Conservation (phyloP, 2,888 invertebrate genomes). For the Belgica antarctica region DNA sequence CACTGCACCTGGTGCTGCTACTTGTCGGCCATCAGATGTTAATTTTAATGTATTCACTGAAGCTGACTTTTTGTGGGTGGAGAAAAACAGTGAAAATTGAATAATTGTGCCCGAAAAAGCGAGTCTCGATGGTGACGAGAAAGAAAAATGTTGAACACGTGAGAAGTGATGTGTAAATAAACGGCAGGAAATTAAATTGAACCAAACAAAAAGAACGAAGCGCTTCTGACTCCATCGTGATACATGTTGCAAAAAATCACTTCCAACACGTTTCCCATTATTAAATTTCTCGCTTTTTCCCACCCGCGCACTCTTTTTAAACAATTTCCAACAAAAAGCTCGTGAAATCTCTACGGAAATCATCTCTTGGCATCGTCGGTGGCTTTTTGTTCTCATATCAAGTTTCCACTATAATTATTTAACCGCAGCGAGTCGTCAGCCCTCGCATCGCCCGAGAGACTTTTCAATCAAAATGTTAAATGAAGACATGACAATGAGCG, state of each 20-base stretch:
- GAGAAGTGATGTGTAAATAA: slow-evolving; percentile 35
- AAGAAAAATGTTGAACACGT: not conserved
- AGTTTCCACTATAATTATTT: slow-evolving; percentile 40
- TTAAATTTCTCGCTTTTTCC: slow-evolving; percentile 23
- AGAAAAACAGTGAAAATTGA: not conserved
- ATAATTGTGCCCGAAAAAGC: not conserved
- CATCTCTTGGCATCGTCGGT: not conserved
- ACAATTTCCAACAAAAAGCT: not conserved
- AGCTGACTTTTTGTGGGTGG: not conserved
- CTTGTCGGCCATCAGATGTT: not conserved
- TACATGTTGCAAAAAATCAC: not conserved
- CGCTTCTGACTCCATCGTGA: not conserved
- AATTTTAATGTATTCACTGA: slow-evolving; percentile 7
- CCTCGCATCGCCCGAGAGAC: slow-evolving; percentile 23
- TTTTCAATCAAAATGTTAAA: slow-evolving; percentile 34
- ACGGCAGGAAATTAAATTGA: slow-evolving; percentile 42
- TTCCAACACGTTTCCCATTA: slow-evolving; percentile 17
- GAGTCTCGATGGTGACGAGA: not conserved
- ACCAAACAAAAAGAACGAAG: slow-evolving; percentile 26
- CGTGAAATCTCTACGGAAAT: slow-evolving; percentile 25
- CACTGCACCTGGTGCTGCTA: slow-evolving; percentile 5
- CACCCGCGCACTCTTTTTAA: slow-evolving; percentile 2
- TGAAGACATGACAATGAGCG: slow-evolving; percentile 35
- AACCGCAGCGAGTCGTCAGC: slow-evolving; percentile 15
- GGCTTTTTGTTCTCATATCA: slow-evolving; percentile 19